A percentile compares a stretch with the other conserved stretches of the same genome.
Conservation (phyloP, 1,140 invertebrate species). For the Papilio glaucus region DNA sequence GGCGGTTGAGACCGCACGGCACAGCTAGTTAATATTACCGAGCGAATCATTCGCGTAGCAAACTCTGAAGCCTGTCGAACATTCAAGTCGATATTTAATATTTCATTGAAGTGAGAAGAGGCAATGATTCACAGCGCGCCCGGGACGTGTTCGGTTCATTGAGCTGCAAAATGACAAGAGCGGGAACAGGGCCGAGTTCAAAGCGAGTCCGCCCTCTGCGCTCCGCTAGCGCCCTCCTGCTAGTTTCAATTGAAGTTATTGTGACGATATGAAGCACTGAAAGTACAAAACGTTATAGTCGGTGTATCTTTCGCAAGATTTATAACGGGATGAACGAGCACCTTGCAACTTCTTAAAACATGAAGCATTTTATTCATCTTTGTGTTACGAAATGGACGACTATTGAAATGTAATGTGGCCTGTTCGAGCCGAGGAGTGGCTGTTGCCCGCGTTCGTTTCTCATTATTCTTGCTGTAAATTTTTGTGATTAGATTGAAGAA, state of each 20-base stretch:
- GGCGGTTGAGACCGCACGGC: too few relatives aligned
- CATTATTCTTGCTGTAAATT: too few relatives aligned
- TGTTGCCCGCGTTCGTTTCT: too few relatives aligned
- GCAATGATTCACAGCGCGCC: conserved; percentile 9
- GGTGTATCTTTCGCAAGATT: background rate
- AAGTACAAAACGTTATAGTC: background rate
- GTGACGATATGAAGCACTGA: background rate
- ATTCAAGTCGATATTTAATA: conserved; percentile 18
- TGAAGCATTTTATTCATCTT: too few relatives aligned
- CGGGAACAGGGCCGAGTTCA: background rate
- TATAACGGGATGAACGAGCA: too few relatives aligned
- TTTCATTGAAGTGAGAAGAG: conserved; percentile 26
- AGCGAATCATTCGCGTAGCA: too few relatives aligned
- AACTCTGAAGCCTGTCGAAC: background rate
- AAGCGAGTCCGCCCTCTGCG: conserved; percentile 5
- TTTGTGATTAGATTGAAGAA: too few relatives aligned
- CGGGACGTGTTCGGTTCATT: background rate
- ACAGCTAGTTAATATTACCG: too few relatives aligned
- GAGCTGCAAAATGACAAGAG: conserved; percentile 22
- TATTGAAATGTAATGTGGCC: too few relatives aligned
- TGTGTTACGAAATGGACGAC: too few relatives aligned
- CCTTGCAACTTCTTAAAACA: too few relatives aligned
- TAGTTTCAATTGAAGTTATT: background rate
- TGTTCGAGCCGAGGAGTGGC: too few relatives aligned
- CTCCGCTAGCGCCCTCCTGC: background rate